phyloP scores from a whole-genome alignment of 2,113 vertebrate genomes.

The Speoplatyrhinus poulsoni region DNA sequence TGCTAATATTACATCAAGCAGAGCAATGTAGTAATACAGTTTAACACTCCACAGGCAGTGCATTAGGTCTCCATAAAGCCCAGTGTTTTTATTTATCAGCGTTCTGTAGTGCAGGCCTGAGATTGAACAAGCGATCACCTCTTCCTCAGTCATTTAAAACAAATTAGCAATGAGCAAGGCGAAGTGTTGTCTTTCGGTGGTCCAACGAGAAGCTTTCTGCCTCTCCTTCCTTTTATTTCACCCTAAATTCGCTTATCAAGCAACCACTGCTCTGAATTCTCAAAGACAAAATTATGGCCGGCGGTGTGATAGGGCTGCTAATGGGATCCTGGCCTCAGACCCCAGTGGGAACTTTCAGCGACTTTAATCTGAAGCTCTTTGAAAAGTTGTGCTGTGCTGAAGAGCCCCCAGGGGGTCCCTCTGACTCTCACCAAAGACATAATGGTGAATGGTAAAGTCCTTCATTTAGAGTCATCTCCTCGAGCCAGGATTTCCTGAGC shows the following conservation, averaged over 20 bases:
- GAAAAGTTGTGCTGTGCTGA: constrained; percentile 75
- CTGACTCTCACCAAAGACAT: constrained; percentile 78
- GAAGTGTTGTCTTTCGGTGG: constrained; percentile 64
- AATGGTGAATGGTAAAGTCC: constrained; percentile 80
- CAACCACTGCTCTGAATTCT: constrained; percentile 77
- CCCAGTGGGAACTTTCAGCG: constrained; percentile 78
- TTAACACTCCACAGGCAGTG: constrained; percentile 36
- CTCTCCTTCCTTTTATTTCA: constrained; percentile 62
- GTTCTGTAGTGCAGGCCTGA: constrained; percentile 41
- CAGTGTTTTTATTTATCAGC: constrained; percentile 60
- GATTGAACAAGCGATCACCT: constrained; percentile 53
- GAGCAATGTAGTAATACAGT: constrained; percentile 46
- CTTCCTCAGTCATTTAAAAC: constrained; percentile 74
- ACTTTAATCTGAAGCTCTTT: constrained; percentile 82
- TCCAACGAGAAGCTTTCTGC: constrained; percentile 57
- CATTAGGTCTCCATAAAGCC: constrained; percentile 42
- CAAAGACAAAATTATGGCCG: constrained; percentile 79
- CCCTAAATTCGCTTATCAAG: constrained; percentile 78
- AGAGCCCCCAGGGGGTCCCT: constrained; percentile 69
- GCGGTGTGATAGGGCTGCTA: constrained; percentile 76
- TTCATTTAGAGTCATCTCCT: constrained; percentile 79
- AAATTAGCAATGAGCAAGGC: constrained; percentile 67
- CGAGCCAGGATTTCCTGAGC: constrained; percentile 76
- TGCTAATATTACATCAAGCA: constrained; percentile 41
- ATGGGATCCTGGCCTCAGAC: constrained; percentile 79